phyloP scores from a whole-genome alignment of 2,113 vertebrate genomes.

The Mesitornis unicolor region DNA sequence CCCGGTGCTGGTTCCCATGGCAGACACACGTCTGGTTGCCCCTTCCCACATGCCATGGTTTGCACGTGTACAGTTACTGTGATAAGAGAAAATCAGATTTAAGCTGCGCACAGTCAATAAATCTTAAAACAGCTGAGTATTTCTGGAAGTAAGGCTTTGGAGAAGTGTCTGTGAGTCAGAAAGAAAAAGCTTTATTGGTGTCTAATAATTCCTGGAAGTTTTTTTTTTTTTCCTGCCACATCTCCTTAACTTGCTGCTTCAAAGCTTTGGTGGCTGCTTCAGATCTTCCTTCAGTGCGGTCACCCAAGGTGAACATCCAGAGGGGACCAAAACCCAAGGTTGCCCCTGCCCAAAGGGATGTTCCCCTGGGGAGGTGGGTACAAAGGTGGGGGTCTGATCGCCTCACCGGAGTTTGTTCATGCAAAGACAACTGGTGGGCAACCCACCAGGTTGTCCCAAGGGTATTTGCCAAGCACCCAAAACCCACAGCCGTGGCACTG shows the following conservation, averaged over 20 bases:
- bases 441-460: accelerated
- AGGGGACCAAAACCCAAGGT: accelerated
- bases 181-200: background rate
- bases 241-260: background rate
- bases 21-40: background rate
- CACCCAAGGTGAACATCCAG: background rate
- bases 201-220: background rate
- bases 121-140: background rate
- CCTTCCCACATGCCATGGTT: background rate
- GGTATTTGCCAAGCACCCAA: background rate
- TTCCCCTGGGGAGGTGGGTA: background rate
- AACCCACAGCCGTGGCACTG: accelerated
- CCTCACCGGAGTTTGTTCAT: background rate
- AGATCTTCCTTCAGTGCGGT: accelerated
- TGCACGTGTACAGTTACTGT: accelerated
- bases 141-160: background rate
- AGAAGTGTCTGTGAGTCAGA: background rate
- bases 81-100: background rate
- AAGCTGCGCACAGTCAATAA: background rate
- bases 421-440: accelerated
- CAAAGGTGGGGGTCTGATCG: no score
- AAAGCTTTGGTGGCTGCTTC: background rate
- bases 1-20: background rate
- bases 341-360: accelerated
- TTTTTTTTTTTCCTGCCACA: background rate